These are phyloP conservation scores for Syngnathus floridae DNA, from an alignment of 2,113 vertebrate species.

Conservation along the genomic window DNA sequence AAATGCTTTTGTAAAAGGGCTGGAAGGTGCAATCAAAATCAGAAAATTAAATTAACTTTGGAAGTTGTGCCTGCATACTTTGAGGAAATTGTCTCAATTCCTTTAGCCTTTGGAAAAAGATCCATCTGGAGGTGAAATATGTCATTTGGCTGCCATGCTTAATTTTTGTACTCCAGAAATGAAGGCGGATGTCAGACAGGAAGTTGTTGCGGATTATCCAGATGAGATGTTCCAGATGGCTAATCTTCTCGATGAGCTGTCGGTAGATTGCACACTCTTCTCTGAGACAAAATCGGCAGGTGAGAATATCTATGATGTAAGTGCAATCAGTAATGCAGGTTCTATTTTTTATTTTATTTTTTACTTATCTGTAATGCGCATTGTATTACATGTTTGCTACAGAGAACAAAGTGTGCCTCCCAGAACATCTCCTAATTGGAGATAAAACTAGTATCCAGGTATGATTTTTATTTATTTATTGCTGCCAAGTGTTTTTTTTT, in stretches of 20 bases:
- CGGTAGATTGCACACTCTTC: constrained; percentile 66
- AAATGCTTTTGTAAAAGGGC: not conserved
- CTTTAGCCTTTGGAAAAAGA: not conserved
- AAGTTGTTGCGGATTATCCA: constrained; percentile 69
- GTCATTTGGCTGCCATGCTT: not conserved
- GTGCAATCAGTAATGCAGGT: not conserved
- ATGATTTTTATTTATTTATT: constrained; percentile 7
- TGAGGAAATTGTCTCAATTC: not conserved
- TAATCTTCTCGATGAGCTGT: constrained; percentile 67
- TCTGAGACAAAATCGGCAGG: constrained; percentile 60
- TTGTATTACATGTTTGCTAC: constrained; percentile 6
- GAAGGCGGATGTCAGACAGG: constrained; percentile 62
- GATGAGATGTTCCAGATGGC: constrained; percentile 70
- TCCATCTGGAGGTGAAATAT: not conserved
- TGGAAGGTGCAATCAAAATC: not conserved
- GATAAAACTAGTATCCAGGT: constrained; percentile 71
- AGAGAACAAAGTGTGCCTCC: constrained; percentile 53
- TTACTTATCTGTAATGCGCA: not conserved
- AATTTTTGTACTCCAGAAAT: constrained; percentile 49
- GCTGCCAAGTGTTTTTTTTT: not conserved
- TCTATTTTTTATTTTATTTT: not conserved
- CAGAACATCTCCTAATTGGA: constrained; percentile 47
- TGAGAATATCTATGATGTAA: constrained; percentile 38
- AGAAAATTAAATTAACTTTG: not conserved
- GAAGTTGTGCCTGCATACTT: not conserved